phyloP scores from a whole-genome alignment of 2,113 vertebrate genomes.

The Melanerpes formicivorus region DNA sequence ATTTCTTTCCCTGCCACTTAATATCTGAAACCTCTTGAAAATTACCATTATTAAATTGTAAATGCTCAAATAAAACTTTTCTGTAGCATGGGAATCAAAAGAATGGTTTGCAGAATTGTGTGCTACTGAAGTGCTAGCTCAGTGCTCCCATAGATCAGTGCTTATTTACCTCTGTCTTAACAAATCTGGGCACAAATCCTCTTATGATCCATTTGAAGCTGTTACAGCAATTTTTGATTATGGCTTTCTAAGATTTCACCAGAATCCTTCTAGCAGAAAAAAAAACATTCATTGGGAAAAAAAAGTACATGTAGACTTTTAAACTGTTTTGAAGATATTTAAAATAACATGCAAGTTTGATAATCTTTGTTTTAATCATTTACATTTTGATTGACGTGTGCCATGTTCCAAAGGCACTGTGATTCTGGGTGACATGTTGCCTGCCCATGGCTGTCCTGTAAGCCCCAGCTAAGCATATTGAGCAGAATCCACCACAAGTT shows the following conservation, averaged over 20 bases:
- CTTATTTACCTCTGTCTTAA: neutral
- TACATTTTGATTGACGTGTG: accelerated
- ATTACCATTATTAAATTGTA: neutral
- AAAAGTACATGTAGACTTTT: neutral
- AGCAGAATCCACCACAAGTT: neutral
- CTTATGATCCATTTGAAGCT: neutral
- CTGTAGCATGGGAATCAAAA: neutral
- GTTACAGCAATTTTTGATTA: neutral
- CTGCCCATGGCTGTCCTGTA: neutral
- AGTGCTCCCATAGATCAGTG: neutral
- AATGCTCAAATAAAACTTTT: neutral
- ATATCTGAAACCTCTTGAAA: neutral
- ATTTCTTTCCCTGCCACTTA: neutral
- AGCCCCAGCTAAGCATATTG: neutral
- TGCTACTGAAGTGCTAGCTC: neutral
- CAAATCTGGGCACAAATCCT: neutral
- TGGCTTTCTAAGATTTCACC: neutral
- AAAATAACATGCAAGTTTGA: neutral
- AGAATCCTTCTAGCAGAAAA: neutral
- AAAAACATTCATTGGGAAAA: neutral
- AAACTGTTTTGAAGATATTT: neutral
- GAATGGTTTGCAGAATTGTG: neutral
- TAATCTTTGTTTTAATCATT: neutral
- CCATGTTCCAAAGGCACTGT: neutral
- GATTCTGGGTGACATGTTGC: neutral